These are phyloP conservation scores for Eubasilissa regina DNA, from an alignment of 1,140 invertebrate species.

Conservation along the genomic window DNA sequence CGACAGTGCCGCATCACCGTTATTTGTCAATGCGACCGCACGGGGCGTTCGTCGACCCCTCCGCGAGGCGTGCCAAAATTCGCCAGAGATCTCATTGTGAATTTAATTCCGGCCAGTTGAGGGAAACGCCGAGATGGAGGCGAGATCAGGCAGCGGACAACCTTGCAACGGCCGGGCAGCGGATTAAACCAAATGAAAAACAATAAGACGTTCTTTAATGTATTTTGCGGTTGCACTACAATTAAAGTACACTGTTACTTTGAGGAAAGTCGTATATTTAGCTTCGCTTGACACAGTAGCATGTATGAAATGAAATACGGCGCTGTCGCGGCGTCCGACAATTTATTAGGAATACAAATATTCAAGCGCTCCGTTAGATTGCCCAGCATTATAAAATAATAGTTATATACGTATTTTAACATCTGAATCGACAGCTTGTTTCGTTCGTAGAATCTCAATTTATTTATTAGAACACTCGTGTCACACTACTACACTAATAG, in stretches of 20 bases:
- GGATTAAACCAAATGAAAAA: background rate
- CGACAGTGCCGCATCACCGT: background rate
- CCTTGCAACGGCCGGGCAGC: conserved; percentile 22
- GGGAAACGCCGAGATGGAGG: conserved; percentile 15
- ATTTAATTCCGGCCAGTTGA: conserved; percentile 36
- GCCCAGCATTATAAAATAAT: background rate
- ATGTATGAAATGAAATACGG: background rate
- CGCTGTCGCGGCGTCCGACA: background rate
- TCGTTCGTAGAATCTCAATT: too few relatives aligned
- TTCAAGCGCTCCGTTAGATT: background rate
- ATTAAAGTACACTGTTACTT: background rate
- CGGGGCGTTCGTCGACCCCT: conserved; percentile 33
- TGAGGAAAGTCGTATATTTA: background rate
- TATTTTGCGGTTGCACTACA: background rate
- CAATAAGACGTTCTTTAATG: conserved; percentile 12
- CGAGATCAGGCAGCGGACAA: background rate
- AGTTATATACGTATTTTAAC: background rate
- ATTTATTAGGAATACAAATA: conserved; percentile 15
- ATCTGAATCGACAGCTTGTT: background rate
- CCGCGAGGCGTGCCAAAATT: conserved; percentile 17
- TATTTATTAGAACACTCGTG: too few relatives aligned
- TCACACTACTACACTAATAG: too few relatives aligned
- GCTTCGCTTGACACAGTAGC: background rate
- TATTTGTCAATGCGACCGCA: conserved; percentile 35
- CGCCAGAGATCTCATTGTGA: conserved; percentile 19